These are phyloP conservation scores for Mastomys coucha DNA, from an alignment of 2,113 vertebrate genomes.

Conservation along the genomic window DNA sequence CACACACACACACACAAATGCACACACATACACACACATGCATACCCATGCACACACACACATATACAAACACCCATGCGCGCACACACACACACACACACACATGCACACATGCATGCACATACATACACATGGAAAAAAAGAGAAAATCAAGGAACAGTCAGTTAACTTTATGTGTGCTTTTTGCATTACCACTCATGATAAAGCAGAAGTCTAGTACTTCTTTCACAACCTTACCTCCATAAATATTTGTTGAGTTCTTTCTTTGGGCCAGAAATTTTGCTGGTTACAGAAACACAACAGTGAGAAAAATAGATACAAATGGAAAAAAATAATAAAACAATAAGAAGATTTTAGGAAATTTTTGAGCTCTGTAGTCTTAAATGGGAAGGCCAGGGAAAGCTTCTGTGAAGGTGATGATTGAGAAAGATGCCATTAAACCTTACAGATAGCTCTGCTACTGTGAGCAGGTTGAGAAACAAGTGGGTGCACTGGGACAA, in stretches of 20 bases:
- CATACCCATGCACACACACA: not conserved
- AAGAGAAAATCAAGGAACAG: not conserved
- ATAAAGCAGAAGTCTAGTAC: not conserved
- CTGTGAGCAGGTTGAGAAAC: not conserved
- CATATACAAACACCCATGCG: too few relatives aligned
- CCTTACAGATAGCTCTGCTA: too few relatives aligned
- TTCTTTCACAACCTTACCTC: not conserved
- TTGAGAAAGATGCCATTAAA: not conserved
- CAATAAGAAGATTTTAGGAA: not conserved
- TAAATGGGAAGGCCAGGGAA: not conserved
- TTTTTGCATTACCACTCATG: not conserved
- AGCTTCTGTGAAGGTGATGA: not conserved
- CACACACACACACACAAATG: not conserved
- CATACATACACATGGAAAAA: too few relatives aligned
- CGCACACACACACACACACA: not conserved
- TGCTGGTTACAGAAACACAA: not conserved
- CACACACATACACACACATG: not conserved
- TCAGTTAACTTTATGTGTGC: not conserved
- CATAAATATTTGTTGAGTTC: not conserved
- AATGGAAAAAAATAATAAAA: not conserved
- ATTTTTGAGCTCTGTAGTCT: not conserved
- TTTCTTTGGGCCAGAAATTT: not conserved
- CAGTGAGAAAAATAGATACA: not conserved
- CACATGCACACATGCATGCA: too few relatives aligned
- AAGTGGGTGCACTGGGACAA: not conserved